Base-by-base conservation (phyloP, 2,888 invertebrate genomes). In the Latheticus oryzae region DNA sequence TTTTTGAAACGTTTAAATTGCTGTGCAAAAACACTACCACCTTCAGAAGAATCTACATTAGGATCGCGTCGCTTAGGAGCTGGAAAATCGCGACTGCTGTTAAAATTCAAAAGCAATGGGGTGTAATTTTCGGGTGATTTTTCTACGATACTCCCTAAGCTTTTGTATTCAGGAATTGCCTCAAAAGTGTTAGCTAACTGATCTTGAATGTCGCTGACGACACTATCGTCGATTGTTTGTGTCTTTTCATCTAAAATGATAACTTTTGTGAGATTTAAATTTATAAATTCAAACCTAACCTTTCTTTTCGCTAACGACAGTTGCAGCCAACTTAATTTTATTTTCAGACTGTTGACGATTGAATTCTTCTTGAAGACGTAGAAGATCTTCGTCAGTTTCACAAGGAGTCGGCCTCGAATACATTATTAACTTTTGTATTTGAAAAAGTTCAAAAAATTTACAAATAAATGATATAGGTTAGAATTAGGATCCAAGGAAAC, bases 341-440 rank as follows among this genome's bases (percentile, higher is more conserved):
- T 84, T 83, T 57, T 82, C 81, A 5, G 74, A 72, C 58, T 83
- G 83, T 62, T 86, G 81, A 26, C 75, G 79, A 11, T 87, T 73
- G 72, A 88, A 92, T 62, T 88, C 87, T 66, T 87, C 84, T 73
- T 92, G 90, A 84, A 90, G 85, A 53, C 82, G 83, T 11, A 91
- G 78, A 23, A 92, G 81, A 70, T 91, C 91, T 8, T 89, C 87
- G 67, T 92, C 91, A 28, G 82, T 83, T 73, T 91, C 91, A 2
- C 83, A 83, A 1, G 83, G 83, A 70, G 86, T 87, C 0, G 91
- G 90, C 63, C 91, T 80, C 62, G 81, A 80, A 62, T 82, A 81
- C 88, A 88, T 88, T 65, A 66, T 28, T 16, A 12, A 1, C 9
- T 12, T 13, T n/a, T n/a, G n/a, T n/a, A n/a, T n/a, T n/a, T n/a